Base-by-base conservation (phyloP, 2,888 invertebrate genomes). In the Caprella mutica region DNA sequence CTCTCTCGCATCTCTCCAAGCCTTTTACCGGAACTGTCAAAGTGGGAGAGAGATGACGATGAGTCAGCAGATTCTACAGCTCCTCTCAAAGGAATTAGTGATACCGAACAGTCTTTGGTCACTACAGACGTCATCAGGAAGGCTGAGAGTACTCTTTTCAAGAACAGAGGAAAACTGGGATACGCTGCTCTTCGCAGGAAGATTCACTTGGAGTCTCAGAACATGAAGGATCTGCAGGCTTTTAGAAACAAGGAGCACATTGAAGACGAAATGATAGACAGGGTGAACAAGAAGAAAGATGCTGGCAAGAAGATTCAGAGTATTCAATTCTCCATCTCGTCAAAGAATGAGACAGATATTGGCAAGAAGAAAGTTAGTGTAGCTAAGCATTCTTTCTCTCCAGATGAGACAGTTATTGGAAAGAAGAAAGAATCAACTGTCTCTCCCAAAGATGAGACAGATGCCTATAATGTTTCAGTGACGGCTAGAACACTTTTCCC, bases 151-250 rank as follows among this genome's bases (percentile, higher is more conserved):
- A n/a, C n/a, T n/a, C n/a, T n/a, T n/a, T n/a, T n/a, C n/a, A n/a
- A n/a, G n/a, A n/a, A n/a, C n/a, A n/a, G n/a, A n/a, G n/a, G n/a
- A n/a, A n/a, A n/a, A n/a, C n/a, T n/a, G n/a, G n/a, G 43, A 43
- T 14, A 19, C 27, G 9, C 14, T 30, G 3, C 29, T 48, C 24
- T 44, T 61, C 17, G 57, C 61, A 3, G 44, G 24, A 19, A 24
- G 55, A 30, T 61, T 57, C 2, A 61, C 57, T 29, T 61, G 61
- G 61, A 57, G 58, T n/a, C n/a, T n/a, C n/a, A n/a, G n/a, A n/a
- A n/a, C n/a, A n/a, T n/a, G n/a, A n/a, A n/a, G n/a, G n/a, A n/a
- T n/a, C n/a, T n/a, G n/a, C n/a, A 59, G 46, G 44, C 21, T 2
- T 17, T 39, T 12, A 14, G 30, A 3, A 53, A 56, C n/a, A 51